Evolutionary conservation across 2,888 invertebrate genomes (phyloP).

Genomic region (Sisyra terminalis): DNA sequence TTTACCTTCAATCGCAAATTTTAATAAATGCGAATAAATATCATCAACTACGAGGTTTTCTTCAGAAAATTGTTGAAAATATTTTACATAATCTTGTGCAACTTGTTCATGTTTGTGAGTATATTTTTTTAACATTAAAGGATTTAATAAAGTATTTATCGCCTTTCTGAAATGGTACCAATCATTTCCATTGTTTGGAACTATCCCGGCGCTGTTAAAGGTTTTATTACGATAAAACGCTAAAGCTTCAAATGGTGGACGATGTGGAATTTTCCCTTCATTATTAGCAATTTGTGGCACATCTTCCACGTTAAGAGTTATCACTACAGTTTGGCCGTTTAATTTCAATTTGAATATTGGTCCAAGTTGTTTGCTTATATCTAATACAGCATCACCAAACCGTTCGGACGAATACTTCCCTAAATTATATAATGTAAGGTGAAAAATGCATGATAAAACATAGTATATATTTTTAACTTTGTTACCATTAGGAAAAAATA

Average conservation of each 20-base stretch:
- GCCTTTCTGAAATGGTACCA: slow-evolving; percentile 33
- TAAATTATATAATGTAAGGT: slow-evolving; percentile 12
- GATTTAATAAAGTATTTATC: slow-evolving; percentile 31
- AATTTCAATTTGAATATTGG: slow-evolving; percentile 28
- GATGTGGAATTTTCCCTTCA: slow-evolving; percentile 32
- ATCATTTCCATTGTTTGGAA: slow-evolving; percentile 38
- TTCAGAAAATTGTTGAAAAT: slow-evolving; percentile 21
- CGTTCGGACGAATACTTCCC: slow-evolving; percentile 23
- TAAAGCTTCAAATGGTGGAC: slow-evolving; percentile 34
- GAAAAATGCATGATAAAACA: no score
- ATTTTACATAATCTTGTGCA: slow-evolving; percentile 27
- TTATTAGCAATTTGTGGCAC: slow-evolving; percentile 27
- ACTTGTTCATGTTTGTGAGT: slow-evolving; percentile 24
- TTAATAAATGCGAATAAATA: slow-evolving; percentile 23
- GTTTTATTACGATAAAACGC: slow-evolving; percentile 27
- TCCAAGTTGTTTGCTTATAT: slow-evolving; percentile 28
- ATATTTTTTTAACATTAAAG: slow-evolving; percentile 27
- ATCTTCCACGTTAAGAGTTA: slow-evolving; percentile 32
- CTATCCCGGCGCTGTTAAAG: slow-evolving; percentile 32
- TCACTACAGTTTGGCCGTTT: slow-evolving; percentile 27
- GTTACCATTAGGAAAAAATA: slow-evolving; percentile 24
- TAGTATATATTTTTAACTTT: slow-evolving; percentile 7
- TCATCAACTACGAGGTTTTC: slow-evolving; percentile 20
- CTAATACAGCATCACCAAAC: slow-evolving; percentile 27
- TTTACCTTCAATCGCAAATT: slow-evolving; percentile 27